Evolutionary conservation across 2,888 invertebrate species (phyloP), one percentile per base, ranked within the genome.

Genomic region (Athalia cordata): DNA sequence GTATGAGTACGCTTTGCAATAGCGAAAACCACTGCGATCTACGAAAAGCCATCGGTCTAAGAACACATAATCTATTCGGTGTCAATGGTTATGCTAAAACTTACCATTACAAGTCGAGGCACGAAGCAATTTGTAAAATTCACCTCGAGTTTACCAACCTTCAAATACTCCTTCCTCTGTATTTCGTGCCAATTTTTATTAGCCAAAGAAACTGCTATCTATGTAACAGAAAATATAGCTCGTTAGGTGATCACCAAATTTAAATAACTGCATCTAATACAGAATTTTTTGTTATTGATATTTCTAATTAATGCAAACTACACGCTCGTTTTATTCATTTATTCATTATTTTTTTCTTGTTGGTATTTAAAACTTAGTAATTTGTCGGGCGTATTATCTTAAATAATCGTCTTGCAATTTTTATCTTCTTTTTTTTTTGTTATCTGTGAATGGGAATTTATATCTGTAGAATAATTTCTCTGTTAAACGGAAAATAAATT

Each of bases 71-170:
- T 45, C 57, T 72, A 13, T 13, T 45, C 15, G 55, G 11, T 55
- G 47, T 15, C 47, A 43, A 72, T 72, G 9, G 59, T 72, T 72
- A 13, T 13, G 13, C 45, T 59, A 57, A 72, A 72, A 47, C 45
- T 59, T 59, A 59, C 59, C 13, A 13, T 57, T 45, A 45, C 57
- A 47, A 72, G 72, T 72, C 47, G 7, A 49, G 47, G n/a, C 47
- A 4, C 45, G 72, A 59, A 59, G 11, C 57, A 0, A 13, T 13
- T 9, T 13, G 15, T 47, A 52, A 72, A 13, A 15, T 57, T 47
- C 13, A 59, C 59, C 45, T 0, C 9, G 59, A 72, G 45, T n/a
- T 59, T 5, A n/a, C 9, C 72, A 72, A 47, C 29, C 13, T 45
- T 45, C 8, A 13, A 59, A 6, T 47, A 47, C 47, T 72, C 47